phyloP scores from a whole-genome alignment of 2,797 vertebrate genomes.

The Garrulus glandarius region DNA sequence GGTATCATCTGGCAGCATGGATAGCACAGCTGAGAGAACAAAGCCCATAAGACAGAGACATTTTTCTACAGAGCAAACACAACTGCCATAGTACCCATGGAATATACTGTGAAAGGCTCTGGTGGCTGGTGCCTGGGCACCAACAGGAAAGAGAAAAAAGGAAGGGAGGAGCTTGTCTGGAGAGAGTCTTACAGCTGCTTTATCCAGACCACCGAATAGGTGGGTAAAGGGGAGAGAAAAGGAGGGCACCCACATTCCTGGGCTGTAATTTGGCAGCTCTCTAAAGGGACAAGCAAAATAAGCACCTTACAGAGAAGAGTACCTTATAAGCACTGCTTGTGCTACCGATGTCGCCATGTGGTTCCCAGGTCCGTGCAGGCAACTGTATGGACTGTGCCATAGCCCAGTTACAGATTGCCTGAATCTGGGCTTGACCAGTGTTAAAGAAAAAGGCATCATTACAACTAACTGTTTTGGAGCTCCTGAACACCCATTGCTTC shows the following conservation, averaged over 20 bases:
- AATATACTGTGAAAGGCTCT: neutral
- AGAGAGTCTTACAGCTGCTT: neutral
- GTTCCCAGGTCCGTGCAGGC: neutral
- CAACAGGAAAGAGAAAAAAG: neutral
- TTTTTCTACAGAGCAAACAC: neutral
- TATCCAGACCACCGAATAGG: neutral
- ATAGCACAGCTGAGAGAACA: neutral
- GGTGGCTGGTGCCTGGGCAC: neutral
- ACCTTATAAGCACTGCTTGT: neutral
- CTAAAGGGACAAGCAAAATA: neutral
- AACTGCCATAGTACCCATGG: neutral
- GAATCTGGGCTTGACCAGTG: neutral
- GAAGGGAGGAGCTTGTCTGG: neutral
- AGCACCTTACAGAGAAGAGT: neutral
- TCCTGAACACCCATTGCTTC: neutral
- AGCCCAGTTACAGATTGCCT: neutral
- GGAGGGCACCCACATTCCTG: neutral
- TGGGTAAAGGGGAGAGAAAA: neutral
- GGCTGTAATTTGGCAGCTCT: constrained; percentile 10
- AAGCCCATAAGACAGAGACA: neutral
- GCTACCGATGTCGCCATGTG: neutral
- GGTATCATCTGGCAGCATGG: neutral
- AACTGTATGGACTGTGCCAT: neutral
- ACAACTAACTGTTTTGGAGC: neutral
- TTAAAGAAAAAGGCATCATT: constrained; percentile 12